Conservation (phyloP, 2,797 vertebrate genomes). For the Premnoplex brunnescens region DNA sequence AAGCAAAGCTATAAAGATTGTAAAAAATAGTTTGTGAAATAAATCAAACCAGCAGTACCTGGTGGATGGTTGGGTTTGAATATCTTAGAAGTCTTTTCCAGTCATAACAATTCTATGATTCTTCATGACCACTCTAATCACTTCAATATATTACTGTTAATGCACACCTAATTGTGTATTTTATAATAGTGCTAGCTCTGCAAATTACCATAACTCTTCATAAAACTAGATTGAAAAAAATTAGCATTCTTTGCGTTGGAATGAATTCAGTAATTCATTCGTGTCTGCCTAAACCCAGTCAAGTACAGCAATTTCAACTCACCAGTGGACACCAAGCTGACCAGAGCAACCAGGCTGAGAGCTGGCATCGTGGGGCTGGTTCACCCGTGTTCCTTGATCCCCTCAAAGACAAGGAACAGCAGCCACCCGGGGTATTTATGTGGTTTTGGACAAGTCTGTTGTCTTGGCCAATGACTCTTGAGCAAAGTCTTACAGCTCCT, state of each 20-base stretch:
- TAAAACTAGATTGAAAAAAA: neutral
- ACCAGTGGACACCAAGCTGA: conserved; percentile 56
- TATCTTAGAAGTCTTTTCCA: neutral
- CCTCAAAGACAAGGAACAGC: neutral
- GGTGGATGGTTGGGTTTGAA: neutral
- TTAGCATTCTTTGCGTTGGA: neutral
- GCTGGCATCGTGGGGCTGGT: neutral
- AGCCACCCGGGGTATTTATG: conserved; percentile 16
- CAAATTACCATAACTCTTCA: neutral
- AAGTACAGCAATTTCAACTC: neutral
- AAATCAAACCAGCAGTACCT: neutral
- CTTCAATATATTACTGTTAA: neutral
- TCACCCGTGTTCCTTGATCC: neutral
- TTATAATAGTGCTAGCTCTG: neutral
- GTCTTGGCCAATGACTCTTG: neutral
- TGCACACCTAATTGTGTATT: neutral
- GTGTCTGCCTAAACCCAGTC: neutral
- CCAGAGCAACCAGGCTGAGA: conserved; percentile 26
- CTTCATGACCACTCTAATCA: neutral
- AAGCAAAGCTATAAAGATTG: neutral
- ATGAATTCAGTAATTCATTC: neutral
- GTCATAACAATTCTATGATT: neutral
- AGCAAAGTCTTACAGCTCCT: neutral
- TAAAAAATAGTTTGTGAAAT: neutral
- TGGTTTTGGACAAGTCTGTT: neutral